phyloP scores from a whole-genome alignment of 2,888 invertebrate species.

The Monoplex corrugatus region DNA sequence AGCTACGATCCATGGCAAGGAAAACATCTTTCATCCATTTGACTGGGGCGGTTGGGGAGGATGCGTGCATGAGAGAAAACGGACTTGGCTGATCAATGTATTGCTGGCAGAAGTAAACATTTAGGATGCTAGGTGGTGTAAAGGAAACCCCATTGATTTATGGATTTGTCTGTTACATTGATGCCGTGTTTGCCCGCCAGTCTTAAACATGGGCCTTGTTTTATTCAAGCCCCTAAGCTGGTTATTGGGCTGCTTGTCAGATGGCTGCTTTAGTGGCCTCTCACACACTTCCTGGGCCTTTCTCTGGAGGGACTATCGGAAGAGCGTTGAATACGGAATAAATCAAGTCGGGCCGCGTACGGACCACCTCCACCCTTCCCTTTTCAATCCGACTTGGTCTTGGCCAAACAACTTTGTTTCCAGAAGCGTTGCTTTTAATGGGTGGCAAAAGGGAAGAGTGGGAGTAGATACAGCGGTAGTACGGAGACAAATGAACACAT shows the following conservation, averaged over 20 bases:
- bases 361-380: too few species aligned
- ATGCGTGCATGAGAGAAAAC: not conserved
- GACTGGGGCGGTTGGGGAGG: not conserved
- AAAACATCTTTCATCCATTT: slow-evolving; percentile 30
- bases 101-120: slow-evolving; percentile 35
- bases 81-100: slow-evolving; percentile 38
- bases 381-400: not conserved
- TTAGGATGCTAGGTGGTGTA: slow-evolving; percentile 6
- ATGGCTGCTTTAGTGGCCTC: slow-evolving; percentile 25
- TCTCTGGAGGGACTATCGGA: not conserved
- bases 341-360: slow-evolving; percentile 20
- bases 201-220: slow-evolving; percentile 30
- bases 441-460: not conserved
- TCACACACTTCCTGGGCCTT: not conserved
- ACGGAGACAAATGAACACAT: not conserved
- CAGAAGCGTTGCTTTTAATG: not conserved
- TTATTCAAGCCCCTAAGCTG: slow-evolving; percentile 13
- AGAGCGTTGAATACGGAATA: not conserved
- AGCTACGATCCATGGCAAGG: not conserved
- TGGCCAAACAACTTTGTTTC: not conserved
- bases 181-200: slow-evolving; percentile 18
- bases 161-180: slow-evolving; percentile 37
- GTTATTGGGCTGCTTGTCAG: slow-evolving; percentile 39
- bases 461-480: not conserved
- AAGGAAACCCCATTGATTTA: slow-evolving; percentile 38